Base-by-base conservation (phyloP, 2,888 invertebrate species). In the Chymomyza amoena region DNA sequence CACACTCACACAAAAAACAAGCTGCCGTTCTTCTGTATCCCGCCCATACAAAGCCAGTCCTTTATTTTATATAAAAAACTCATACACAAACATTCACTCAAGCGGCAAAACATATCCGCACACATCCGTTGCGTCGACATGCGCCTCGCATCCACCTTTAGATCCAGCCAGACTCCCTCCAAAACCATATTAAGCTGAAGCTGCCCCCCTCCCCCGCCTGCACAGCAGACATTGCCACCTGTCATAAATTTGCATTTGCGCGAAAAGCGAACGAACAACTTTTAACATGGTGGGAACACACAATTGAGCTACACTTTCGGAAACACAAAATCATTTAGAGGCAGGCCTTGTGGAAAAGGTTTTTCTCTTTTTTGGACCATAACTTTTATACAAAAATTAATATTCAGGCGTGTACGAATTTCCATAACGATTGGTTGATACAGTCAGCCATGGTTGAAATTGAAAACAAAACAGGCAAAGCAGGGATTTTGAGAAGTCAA, bases 61-160 rank as follows among this genome's bases (percentile, higher is more conserved):
- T 83, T 87, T 87, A 87, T 81, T 84, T 85, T 75, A 84, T 73
- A 32, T 32, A 32, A 78, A 62, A 67, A 62, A 79, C 69, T 73
- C 76, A 78, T 74, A 87, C 61, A 80, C 83, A 78, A 71, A 76
- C 79, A 78, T 71, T 85, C 84, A 84, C 84, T 87, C 86, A 83
- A 78, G 85, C 85, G 86, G 84, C 85, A 87, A 87, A 84, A 84
- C 84, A 84, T 85, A 84, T 85, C 84, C 87, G 84, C 77, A 78
- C 79, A 87, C 84, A 85, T 84, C 84, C 87, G 87, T 69, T 79
- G 63, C 75, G 68, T 73, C 75, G 71, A 78, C 84, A 77, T 20
- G 73, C 78, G 77, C 68, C 63, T 28, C 68, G 45, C 59, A 57
- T 51, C 57, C 18, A 13, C 61, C 45, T 28, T 6, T 45, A 7